Conservation (phyloP, 2,113 vertebrate species). For the Melanotaenia duboulayi region DNA sequence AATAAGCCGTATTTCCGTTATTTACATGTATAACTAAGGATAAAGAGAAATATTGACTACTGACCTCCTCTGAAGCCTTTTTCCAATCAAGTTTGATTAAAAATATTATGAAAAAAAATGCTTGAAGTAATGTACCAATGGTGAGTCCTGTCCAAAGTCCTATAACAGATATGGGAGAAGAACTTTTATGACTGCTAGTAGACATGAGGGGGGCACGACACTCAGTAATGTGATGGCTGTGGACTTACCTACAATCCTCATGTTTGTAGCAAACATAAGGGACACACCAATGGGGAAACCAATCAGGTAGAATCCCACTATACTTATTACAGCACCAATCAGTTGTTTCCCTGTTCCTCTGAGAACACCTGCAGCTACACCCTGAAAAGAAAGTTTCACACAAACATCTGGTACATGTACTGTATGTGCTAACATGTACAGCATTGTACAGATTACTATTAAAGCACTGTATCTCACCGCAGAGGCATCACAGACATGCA, state of each 20-base stretch:
- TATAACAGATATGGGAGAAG: constrained; percentile 41
- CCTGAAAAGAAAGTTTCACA: constrained; percentile 63
- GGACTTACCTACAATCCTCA: constrained; percentile 85
- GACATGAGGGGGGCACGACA: too few relatives aligned
- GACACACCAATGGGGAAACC: constrained; percentile 85
- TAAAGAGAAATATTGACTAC: background rate
- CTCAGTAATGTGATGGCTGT: background rate
- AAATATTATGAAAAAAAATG: constrained; percentile 77
- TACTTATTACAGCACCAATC: constrained; percentile 83
- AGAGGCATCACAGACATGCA: constrained; percentile 70
- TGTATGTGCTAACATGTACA: background rate
- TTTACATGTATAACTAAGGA: background rate
- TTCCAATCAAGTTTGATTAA: constrained; percentile 86
- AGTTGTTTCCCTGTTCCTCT: constrained; percentile 88
- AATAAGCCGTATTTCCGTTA: background rate
- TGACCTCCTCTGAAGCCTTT: constrained; percentile 85
- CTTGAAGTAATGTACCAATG: constrained; percentile 79
- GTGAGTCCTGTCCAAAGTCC: constrained; percentile 88
- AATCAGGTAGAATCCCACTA: constrained; percentile 82
- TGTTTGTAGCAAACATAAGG: constrained; percentile 86
- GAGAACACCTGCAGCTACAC: constrained; percentile 81
- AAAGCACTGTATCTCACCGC: constrained; percentile 57
- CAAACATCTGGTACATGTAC: background rate
- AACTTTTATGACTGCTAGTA: too few relatives aligned
- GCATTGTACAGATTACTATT: too few relatives aligned